These are phyloP conservation scores for Palloptera scutellata DNA, from an alignment of 2,888 invertebrate genomes.

Conservation along the genomic window DNA sequence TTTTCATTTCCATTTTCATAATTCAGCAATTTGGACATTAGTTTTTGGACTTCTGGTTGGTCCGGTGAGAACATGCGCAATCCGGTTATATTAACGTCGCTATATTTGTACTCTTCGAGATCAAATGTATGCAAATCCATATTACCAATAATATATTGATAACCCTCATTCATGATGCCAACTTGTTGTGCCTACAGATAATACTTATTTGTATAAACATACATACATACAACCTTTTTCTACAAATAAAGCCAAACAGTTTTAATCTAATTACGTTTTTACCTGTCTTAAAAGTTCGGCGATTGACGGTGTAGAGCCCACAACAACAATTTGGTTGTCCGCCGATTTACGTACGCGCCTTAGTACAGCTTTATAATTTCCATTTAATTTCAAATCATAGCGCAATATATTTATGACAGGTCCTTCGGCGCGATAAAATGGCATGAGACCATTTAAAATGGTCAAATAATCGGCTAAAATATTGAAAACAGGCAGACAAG, in stretches of 20 bases:
- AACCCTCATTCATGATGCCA: constrained; percentile 94
- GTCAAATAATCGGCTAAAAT: constrained; percentile 68
- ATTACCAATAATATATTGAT: constrained; percentile 81
- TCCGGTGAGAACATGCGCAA: constrained; percentile 73
- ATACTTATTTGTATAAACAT: constrained; percentile 8
- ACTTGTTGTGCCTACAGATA: constrained; percentile 84
- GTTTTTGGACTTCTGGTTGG: constrained; percentile 65
- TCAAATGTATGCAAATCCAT: constrained; percentile 75
- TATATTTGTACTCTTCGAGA: constrained; percentile 78
- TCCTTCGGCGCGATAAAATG: constrained; percentile 69
- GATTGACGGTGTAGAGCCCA: constrained; percentile 72
- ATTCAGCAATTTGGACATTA: constrained; percentile 22
- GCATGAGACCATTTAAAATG: constrained; percentile 75
- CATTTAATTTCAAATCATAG: constrained; percentile 72
- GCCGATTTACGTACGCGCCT: constrained; percentile 74
- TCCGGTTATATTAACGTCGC: constrained; percentile 84
- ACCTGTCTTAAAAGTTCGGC: constrained; percentile 67
- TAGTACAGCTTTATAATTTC: constrained; percentile 73
- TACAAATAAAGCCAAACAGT: background rate
- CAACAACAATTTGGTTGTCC: constrained; percentile 75
- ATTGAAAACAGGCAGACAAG: background rate
- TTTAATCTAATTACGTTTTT: background rate
- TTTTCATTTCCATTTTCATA: constrained; percentile 33
- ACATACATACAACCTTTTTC: background rate
- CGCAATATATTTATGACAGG: constrained; percentile 71